These are phyloP conservation scores for Athripsodes cinereus DNA, from an alignment of 2,888 invertebrate species.

Conservation along the genomic window DNA sequence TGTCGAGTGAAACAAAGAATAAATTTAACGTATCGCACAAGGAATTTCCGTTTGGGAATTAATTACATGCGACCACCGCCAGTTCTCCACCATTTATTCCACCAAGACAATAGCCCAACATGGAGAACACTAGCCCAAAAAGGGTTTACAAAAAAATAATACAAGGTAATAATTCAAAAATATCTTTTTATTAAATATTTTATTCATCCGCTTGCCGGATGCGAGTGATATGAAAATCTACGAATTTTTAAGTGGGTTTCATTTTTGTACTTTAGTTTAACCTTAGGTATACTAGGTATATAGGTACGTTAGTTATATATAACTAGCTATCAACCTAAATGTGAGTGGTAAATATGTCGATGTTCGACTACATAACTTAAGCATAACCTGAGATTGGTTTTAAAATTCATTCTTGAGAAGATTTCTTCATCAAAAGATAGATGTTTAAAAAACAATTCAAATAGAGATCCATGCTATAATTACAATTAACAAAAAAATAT, in stretches of 20 bases:
- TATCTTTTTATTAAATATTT: constrained; percentile 2
- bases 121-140: not conserved
- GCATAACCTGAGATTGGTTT: too few species aligned
- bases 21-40: constrained; percentile 27
- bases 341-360: too few species aligned
- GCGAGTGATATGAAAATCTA: not conserved
- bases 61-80: constrained; percentile 23
- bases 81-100: constrained; percentile 20
- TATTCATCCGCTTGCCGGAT: constrained; percentile 1
- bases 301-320: too few species aligned
- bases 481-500: too few species aligned
- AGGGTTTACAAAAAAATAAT: not conserved
- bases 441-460: too few species aligned
- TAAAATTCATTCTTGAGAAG: too few species aligned
- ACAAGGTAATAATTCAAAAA: constrained; percentile 2
- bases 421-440: too few species aligned
- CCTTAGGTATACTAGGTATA: too few species aligned
- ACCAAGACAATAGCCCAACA: constrained; percentile 19
- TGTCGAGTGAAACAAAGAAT: constrained; percentile 26
- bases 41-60: constrained; percentile 27
- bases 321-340: too few species aligned
- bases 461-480: too few species aligned
- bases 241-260: not conserved
- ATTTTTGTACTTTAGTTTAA: too few species aligned
- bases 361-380: too few species aligned